phyloP scores from a whole-genome alignment of 1,140 invertebrate genomes.

The Drosophila ironensis region DNA sequence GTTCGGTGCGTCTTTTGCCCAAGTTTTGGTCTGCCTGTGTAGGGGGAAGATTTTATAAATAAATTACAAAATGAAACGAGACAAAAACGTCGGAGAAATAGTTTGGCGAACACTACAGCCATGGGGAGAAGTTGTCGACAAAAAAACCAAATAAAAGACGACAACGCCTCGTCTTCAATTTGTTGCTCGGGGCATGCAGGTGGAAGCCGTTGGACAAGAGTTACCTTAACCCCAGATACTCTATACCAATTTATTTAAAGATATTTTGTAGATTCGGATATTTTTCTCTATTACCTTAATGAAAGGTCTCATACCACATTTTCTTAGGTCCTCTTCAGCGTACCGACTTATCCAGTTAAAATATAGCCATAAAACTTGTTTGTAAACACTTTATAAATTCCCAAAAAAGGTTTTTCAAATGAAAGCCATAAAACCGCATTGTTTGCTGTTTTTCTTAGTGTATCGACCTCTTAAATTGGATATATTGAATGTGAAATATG shows the following conservation, averaged over 20 bases:
- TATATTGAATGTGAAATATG: too few species aligned
- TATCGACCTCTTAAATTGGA: slow-evolving; percentile 12
- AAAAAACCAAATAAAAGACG: slow-evolving; percentile 6
- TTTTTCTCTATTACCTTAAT: too few species aligned
- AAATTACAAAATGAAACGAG: slow-evolving; percentile 56
- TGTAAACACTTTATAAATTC: too few species aligned
- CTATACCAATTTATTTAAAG: too few species aligned
- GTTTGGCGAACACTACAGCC: slow-evolving; percentile 5
- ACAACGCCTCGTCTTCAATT: slow-evolving; percentile 46
- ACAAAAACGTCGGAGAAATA: slow-evolving; percentile 30
- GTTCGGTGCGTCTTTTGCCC: slow-evolving; percentile 39
- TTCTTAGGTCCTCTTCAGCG: too few species aligned
- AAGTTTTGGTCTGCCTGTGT: slow-evolving; percentile 39
- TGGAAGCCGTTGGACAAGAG: slow-evolving; percentile 71
- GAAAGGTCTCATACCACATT: too few species aligned
- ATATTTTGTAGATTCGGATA: too few species aligned
- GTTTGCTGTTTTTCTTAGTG: too few species aligned
- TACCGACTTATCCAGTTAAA: too few species aligned
- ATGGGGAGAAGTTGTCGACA: slow-evolving; percentile 21
- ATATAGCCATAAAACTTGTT: too few species aligned
- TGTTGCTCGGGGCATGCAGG: slow-evolving; percentile 49
- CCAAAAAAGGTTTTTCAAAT: too few species aligned
- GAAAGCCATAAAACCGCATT: too few species aligned
- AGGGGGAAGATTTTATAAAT: slow-evolving; percentile 74
- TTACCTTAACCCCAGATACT: slow-evolving; percentile 40